These are phyloP conservation scores for Emydocephalus ijimae DNA, from an alignment of 2,113 vertebrate genomes.

Conservation along the genomic window DNA sequence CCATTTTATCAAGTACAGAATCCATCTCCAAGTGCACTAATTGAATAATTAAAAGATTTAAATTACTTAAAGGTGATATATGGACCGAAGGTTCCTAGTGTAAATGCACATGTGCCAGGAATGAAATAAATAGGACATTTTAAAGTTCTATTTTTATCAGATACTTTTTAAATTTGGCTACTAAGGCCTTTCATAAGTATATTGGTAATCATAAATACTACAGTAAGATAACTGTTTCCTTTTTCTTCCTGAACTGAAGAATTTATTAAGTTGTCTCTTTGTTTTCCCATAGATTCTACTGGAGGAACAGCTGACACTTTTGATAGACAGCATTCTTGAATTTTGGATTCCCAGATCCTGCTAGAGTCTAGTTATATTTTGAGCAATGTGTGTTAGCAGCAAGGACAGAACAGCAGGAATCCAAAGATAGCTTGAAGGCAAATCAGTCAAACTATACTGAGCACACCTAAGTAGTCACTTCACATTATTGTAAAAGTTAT, in stretches of 20 bases:
- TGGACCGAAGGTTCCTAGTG: background rate
- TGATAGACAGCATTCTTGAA: background rate
- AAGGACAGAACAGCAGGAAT: background rate
- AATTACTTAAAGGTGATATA: background rate
- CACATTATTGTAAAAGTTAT: conserved; percentile 18
- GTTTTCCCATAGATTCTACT: conserved; percentile 10
- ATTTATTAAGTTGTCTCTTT: background rate
- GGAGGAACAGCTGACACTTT: background rate
- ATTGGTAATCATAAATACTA: background rate
- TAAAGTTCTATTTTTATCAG: background rate
- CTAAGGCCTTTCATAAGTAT: background rate
- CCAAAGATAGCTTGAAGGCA: background rate
- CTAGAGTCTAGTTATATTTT: background rate
- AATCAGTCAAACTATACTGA: background rate
- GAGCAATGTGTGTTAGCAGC: background rate
- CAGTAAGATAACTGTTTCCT: no score
- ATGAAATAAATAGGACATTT: background rate
- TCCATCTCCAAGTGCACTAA: background rate
- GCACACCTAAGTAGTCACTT: background rate
- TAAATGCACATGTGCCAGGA: background rate
- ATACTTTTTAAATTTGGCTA: background rate
- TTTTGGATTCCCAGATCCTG: conserved; percentile 2
- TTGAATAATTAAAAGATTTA: background rate
- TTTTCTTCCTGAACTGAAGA: background rate
- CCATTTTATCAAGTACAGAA: background rate